A percentile compares a stretch with the other conserved stretches of the same genome.
These are phyloP conservation scores for Galeopsomyia nigrocyanea DNA, from an alignment of 2,888 invertebrate genomes.

Conservation along the genomic window DNA sequence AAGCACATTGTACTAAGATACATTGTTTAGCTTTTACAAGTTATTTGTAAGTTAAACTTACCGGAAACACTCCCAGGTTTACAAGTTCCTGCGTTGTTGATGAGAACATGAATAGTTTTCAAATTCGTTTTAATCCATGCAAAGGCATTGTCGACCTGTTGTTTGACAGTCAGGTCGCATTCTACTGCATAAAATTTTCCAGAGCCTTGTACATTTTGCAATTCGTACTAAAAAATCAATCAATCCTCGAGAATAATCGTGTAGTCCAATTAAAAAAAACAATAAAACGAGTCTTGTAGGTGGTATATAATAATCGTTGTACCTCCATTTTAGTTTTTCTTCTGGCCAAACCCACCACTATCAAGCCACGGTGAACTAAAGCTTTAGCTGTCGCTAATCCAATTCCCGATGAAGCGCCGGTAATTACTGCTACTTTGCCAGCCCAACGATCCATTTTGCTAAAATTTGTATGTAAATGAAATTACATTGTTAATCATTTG, in stretches of 20 bases:
- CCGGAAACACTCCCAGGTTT: slow-evolving; percentile 42
- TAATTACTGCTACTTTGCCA: slow-evolving; percentile 75
- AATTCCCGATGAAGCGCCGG: slow-evolving; percentile 76
- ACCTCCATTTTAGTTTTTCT: slow-evolving; percentile 69
- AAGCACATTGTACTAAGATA: neutral
- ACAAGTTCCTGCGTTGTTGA: slow-evolving; percentile 64
- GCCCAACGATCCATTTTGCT: slow-evolving; percentile 72
- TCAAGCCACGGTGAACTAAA: slow-evolving; percentile 70
- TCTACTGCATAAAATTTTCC: slow-evolving; percentile 61
- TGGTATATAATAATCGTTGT: neutral
- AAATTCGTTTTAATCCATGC: slow-evolving; percentile 59
- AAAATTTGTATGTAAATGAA: neutral
- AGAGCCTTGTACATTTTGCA: slow-evolving; percentile 46
- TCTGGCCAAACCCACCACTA: slow-evolving; percentile 72
- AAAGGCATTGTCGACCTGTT: slow-evolving; percentile 59
- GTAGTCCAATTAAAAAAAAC: neutral
- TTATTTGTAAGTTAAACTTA: slow-evolving; percentile 1
- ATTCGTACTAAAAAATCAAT: slow-evolving; percentile 36
- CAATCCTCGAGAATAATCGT: too few relatives aligned
- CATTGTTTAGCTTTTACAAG: neutral
- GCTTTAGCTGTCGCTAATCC: slow-evolving; percentile 70
- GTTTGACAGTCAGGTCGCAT: slow-evolving; percentile 62
- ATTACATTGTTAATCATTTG: too few relatives aligned
- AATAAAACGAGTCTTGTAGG: neutral
- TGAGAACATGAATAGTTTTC: slow-evolving; percentile 61